Evolutionary conservation across 2,113 vertebrate genomes (phyloP).

Genomic region (Mesitornis unicolor): DNA sequence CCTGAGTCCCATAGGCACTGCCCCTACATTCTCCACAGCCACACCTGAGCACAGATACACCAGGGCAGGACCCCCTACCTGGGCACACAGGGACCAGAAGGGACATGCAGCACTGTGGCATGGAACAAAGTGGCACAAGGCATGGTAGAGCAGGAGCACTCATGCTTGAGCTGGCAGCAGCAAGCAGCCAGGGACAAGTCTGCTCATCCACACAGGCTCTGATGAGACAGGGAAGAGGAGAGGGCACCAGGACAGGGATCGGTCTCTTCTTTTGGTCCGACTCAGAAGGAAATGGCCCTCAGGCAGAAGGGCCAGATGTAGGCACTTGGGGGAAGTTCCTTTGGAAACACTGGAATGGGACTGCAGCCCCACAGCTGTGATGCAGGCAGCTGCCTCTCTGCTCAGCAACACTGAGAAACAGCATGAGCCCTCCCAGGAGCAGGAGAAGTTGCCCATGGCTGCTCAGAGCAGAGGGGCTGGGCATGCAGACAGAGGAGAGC

Average conservation of each 20-base stretch:
- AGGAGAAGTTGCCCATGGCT: constrained; percentile 2
- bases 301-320: constrained; percentile 52
- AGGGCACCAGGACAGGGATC: constrained; percentile 41
- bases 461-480: constrained; percentile 60
- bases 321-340: constrained; percentile 70
- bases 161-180: constrained; percentile 11
- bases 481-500: constrained; percentile 56
- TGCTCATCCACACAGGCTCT: constrained; percentile 9
- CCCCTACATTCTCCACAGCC: constrained; percentile 34
- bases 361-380: constrained; percentile 34
- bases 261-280: constrained; percentile 60
- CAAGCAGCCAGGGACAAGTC: not conserved
- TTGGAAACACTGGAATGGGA: constrained; percentile 63
- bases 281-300: constrained; percentile 37
- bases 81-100: not conserved
- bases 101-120: constrained; percentile 21
- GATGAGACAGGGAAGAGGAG: constrained; percentile 7
- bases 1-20: not conserved
- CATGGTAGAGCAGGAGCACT: constrained; percentile 13
- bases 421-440: not conserved
- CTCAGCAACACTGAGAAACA: constrained; percentile 26
- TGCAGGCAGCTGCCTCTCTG: constrained; percentile 62
- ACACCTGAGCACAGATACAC: not conserved
- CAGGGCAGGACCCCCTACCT: constrained; percentile 9
- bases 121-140: constrained; percentile 59